Percentiles rank a stretch among this genome's conserved stretches.
Conservation (phyloP, 2,797 vertebrate genomes). For the Diplodus sargus region DNA sequence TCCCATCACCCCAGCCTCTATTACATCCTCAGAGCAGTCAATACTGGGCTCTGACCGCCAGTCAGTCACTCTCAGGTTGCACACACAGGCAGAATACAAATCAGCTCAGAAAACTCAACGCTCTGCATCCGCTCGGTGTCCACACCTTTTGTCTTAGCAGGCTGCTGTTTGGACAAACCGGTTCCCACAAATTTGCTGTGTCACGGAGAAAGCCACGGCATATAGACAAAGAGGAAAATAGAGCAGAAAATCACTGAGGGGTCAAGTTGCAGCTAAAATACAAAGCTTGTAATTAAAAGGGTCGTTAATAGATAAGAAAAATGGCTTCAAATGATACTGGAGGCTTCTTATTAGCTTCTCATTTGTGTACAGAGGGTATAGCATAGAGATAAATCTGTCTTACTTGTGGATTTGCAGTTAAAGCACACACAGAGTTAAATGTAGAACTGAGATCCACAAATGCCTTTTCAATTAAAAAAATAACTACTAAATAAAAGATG, state of each 20-base stretch:
- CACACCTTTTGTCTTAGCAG: conserved; percentile 46
- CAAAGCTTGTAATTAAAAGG: background rate
- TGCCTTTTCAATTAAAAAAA: too few relatives aligned
- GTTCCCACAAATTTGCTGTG: conserved; percentile 18
- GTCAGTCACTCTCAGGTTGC: conserved; percentile 80
- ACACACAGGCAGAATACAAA: conserved; percentile 77
- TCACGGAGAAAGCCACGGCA: conserved; percentile 19
- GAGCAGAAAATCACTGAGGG: background rate
- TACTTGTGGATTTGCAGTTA: too few relatives aligned
- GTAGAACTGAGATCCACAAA: too few relatives aligned
- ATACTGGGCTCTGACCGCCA: conserved; percentile 78
- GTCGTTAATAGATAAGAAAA: background rate
- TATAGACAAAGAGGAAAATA: background rate
- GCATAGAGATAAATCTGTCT: too few relatives aligned
- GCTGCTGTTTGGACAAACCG: conserved; percentile 34
- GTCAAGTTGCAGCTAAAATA: background rate
- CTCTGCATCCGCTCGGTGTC: conserved; percentile 52
- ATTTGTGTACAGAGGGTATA: background rate
- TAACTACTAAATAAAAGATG: too few relatives aligned
- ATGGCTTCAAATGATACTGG: background rate
- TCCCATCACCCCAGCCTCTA: conserved; percentile 80
- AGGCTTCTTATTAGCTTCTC: background rate
- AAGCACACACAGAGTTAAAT: too few relatives aligned
- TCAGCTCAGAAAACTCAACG: conserved; percentile 65
- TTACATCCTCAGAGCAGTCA: conserved; percentile 83